Base-by-base conservation (phyloP, 2,888 invertebrate genomes). In the Diplazon laetatorius region DNA sequence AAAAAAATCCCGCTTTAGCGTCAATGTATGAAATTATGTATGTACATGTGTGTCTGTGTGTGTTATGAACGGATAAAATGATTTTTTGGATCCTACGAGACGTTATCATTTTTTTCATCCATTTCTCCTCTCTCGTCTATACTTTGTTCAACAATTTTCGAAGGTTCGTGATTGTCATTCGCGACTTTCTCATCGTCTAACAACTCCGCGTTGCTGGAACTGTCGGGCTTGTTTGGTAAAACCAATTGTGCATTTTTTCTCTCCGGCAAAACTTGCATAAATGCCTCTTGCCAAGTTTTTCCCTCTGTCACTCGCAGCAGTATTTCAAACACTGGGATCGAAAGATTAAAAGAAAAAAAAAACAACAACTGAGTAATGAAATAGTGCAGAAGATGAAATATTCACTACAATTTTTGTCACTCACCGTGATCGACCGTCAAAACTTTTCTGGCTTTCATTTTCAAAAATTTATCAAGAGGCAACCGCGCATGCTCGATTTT, bases 361-460 rank as follows among this genome's bases (percentile, higher is more conserved):
- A 39, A 81, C n/a, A 68, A 70, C 76, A 73, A 80, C 44, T 30
- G 25, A 65, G 18, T 9, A 57, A 10, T 0, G 25, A 69, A 76
- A 18, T 63, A 8, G n/a, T 30, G 30, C 4, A 30, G 30, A 6
- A 30, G 4, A 30, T 2, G 6, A 2, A 30, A n/a, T 12, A 8
- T 42, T 42, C 10, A 74, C 55, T 20, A 25, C 12, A 22, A 16
- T 18, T 35, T 46, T 59, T 37, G 60, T n/a, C 18, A 81, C 85
- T 91, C 92, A 96, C 96, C 98, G 93, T 99, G 99, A 91, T 98
- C 97, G 83, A 99, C 96, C 48, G 98, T 97, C 73, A 99, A 93
- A 62, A 99, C 99, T 92, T 97, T 96, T 84, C 98, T 94, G 5
- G 97, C 95, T 91, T 97, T 97, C 95, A 99, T 96, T 86, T 96